Percentiles rank a stretch among this genome's conserved stretches.
Conservation (phyloP, 2,797 vertebrate species). For the Danio aesculapii region DNA sequence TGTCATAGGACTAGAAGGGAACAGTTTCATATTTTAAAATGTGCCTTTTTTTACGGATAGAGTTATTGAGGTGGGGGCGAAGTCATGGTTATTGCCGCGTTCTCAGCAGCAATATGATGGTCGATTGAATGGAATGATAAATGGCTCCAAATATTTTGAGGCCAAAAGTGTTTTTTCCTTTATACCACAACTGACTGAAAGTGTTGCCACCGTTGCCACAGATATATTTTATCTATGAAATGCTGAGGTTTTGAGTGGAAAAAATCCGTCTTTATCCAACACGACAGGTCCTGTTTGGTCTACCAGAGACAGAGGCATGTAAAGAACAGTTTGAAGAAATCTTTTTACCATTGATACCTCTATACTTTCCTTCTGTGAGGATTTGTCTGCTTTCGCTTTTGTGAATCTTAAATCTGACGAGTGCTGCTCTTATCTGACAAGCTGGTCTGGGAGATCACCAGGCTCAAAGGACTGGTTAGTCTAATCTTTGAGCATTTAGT, state of each 20-base stretch:
- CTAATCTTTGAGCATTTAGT: constrained; percentile 39
- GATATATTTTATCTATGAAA: constrained; percentile 35
- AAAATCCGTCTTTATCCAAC: constrained; percentile 72
- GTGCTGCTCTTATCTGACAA: constrained; percentile 70
- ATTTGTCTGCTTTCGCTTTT: constrained; percentile 69
- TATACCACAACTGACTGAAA: constrained; percentile 31
- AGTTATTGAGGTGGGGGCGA: neutral
- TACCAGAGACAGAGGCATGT: constrained; percentile 63
- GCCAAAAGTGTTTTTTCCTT: neutral
- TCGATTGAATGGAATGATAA: constrained; percentile 43
- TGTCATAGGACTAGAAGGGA: neutral
- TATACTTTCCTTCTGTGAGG: constrained; percentile 67
- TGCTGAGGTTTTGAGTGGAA: constrained; percentile 35
- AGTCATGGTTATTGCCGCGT: constrained; percentile 16
- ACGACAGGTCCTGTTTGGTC: constrained; percentile 71
- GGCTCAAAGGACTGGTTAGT: constrained; percentile 64
- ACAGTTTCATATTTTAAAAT: constrained; percentile 25
- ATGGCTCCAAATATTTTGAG: constrained; percentile 29
- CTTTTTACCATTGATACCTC: constrained; percentile 67
- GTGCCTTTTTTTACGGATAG: constrained; percentile 14
- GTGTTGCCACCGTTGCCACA: constrained; percentile 32
- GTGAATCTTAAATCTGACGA: constrained; percentile 69
- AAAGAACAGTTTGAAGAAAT: constrained; percentile 62
- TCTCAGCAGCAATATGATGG: constrained; percentile 32
- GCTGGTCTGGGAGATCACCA: constrained; percentile 32